Evolutionary conservation across 2,113 vertebrate species (phyloP).

Genomic region (Otolemur garnettii): DNA sequence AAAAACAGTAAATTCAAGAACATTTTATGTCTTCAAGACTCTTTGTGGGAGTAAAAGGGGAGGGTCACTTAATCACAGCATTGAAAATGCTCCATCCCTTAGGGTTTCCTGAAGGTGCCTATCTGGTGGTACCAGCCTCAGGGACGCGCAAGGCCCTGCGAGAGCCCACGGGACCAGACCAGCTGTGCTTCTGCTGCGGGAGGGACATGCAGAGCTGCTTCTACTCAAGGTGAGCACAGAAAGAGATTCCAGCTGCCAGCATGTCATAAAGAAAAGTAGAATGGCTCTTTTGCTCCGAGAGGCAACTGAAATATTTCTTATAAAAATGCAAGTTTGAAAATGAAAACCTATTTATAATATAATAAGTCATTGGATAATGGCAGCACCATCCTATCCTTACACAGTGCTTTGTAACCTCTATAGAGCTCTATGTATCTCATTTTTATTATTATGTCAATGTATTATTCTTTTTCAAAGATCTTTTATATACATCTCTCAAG

Average conservation of each 20-base stretch:
- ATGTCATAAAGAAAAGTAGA: not conserved
- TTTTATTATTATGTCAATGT: not conserved
- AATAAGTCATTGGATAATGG: not conserved
- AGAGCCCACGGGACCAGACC: conserved; percentile 60
- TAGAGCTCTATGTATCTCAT: not conserved
- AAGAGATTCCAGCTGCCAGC: rapidly evolving
- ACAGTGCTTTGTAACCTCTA: not conserved
- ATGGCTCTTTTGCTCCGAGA: not conserved
- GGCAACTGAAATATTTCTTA: not conserved
- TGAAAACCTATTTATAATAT: not conserved
- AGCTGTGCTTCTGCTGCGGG: conserved; percentile 78
- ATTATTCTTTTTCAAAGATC: not conserved
- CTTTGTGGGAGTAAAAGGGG: not conserved
- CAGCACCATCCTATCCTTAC: not conserved
- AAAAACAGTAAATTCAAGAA: not conserved
- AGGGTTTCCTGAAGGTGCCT: conserved; percentile 94
- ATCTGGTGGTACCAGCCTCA: conserved; percentile 90
- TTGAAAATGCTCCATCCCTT: not conserved
- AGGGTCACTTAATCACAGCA: not conserved
- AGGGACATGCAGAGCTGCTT: conserved; percentile 71
- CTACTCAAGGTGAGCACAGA: conserved; percentile 81
- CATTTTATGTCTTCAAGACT: not conserved
- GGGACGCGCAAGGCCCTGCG: not conserved
- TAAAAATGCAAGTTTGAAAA: not conserved
- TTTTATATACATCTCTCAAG: not conserved